Evolutionary conservation across 2,113 vertebrate species (phyloP).

Genomic region (Mungos mungo): DNA sequence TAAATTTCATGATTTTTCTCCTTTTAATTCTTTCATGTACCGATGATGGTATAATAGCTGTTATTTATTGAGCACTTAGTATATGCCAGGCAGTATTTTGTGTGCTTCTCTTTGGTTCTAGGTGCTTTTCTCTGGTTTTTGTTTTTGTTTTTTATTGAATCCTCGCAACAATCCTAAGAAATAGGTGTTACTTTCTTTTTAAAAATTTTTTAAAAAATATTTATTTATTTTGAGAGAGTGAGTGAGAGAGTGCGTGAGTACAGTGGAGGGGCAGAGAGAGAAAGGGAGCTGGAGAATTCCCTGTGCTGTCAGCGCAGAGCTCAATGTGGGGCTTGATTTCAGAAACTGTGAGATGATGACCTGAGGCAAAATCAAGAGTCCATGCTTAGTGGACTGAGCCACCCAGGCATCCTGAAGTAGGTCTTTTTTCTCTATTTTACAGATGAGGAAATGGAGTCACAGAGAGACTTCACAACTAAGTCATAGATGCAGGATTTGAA

Average conservation of each 20-base stretch:
- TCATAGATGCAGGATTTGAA: slow-evolving; percentile 31
- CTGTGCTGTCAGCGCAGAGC: too few species aligned
- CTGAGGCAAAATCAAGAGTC: too few species aligned
- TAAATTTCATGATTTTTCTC: slow-evolving; percentile 40
- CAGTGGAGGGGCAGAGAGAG: too few species aligned
- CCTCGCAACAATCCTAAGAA: background rate
- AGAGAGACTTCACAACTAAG: slow-evolving; percentile 3
- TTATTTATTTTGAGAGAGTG: too few species aligned
- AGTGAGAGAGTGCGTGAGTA: too few species aligned
- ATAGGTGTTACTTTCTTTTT: background rate
- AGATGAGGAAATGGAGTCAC: background rate
- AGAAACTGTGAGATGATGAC: too few species aligned
- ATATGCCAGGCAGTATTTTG: background rate
- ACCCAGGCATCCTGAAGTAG: too few species aligned
- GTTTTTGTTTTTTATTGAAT: background rate
- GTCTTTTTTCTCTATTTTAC: background rate
- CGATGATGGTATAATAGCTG: background rate
- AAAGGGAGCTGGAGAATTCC: too few species aligned
- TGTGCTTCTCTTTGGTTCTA: background rate
- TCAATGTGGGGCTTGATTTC: too few species aligned
- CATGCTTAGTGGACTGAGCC: too few species aligned
- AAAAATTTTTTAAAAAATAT: too few species aligned
- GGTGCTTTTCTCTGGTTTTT: background rate
- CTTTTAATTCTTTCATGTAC: slow-evolving; percentile 15
- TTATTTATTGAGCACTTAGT: background rate